Evolutionary conservation across 2,888 invertebrate species (phyloP), one percentile per base, ranked within the genome.

Genomic region (Micoletzkya japonica): DNA sequence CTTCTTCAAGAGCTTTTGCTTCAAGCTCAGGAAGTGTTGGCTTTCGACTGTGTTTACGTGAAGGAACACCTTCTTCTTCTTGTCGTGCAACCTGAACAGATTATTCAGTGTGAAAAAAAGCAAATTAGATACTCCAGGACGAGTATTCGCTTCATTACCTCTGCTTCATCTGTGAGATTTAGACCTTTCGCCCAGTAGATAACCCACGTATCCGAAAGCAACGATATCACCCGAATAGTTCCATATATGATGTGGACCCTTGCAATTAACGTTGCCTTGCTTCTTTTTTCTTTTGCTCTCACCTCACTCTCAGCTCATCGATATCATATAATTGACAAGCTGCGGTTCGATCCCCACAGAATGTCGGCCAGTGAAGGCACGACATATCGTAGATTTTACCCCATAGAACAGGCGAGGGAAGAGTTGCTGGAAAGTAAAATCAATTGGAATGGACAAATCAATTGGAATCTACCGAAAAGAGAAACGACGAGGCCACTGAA

Each of bases 291-390:
- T 26, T 69, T 28, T 17, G 17, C 10, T 64, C 75, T 64, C 37
- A 83, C 85, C 83, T 74, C 60, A 82, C 68, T 71, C 86, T 76
- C 63, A 87, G 76, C n/a, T 79, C 73, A 56, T 77, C 76, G 30
- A 85, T 86, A 69, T 86, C 85, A 74, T 87, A 87, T 14, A 87
- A 73, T 72, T 86, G 83, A 70, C 87, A 87, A 4, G 86, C 82
- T 4, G 86, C 87, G n/a, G 73, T 73, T 24, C 70, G 69, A 1
- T 69, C 75, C 4, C 80, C 84, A 72, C 87, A 87, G 4, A 79
- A 77, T 49, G 83, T 81, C 60, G 86, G 84, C 87, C 87, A 87
- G 10, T 85, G 76, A 14, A 85, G 70, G 72, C 87, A 87, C 37
- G 86, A 80, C 71, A 81, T 80, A 74, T 87, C 87, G 63, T 87